Evolutionary conservation across 2,888 invertebrate species (phyloP).

Genomic region (Macaria notata): DNA sequence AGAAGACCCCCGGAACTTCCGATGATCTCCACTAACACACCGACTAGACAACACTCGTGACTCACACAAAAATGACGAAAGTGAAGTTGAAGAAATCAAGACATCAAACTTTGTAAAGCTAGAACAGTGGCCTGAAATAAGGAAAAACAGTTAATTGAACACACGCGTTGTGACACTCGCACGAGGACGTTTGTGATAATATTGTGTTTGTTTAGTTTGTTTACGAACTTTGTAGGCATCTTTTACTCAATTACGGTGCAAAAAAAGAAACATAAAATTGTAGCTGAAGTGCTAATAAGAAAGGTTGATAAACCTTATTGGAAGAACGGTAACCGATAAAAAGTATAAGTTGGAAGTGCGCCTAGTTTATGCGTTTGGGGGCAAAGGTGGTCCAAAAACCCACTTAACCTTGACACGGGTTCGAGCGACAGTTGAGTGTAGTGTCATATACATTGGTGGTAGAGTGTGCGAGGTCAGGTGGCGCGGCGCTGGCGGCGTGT

Average conservation of each 20-base stretch:
- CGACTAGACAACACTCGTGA: slow-evolving; percentile 58
- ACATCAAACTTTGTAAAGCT: slow-evolving; percentile 51
- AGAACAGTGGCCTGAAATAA: slow-evolving; percentile 50
- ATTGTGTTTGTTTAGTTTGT: slow-evolving; percentile 37
- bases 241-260: slow-evolving; percentile 42
- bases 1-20: slow-evolving; percentile 46
- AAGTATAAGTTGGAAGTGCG: slow-evolving; percentile 32
- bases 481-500: slow-evolving; percentile 38
- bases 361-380: slow-evolving; percentile 25
- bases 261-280: slow-evolving; percentile 55
- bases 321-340: slow-evolving; percentile 21
- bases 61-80: slow-evolving; percentile 79
- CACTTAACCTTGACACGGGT: slow-evolving; percentile 43
- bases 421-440: slow-evolving; percentile 34
- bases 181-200: slow-evolving; percentile 43
- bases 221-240: slow-evolving; percentile 26
- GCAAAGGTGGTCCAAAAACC: slow-evolving; percentile 19
- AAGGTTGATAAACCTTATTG: slow-evolving; percentile 28
- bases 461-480: slow-evolving; percentile 26
- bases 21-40: slow-evolving; percentile 53
- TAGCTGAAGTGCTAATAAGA: slow-evolving; percentile 27
- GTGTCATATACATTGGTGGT: slow-evolving; percentile 43
- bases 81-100: slow-evolving; percentile 74
- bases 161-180: slow-evolving; percentile 33
- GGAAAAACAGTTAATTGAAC: slow-evolving; percentile 46